Conservation (phyloP, 2,797 vertebrate genomes). For the Tenualosa thibaudeaui region DNA sequence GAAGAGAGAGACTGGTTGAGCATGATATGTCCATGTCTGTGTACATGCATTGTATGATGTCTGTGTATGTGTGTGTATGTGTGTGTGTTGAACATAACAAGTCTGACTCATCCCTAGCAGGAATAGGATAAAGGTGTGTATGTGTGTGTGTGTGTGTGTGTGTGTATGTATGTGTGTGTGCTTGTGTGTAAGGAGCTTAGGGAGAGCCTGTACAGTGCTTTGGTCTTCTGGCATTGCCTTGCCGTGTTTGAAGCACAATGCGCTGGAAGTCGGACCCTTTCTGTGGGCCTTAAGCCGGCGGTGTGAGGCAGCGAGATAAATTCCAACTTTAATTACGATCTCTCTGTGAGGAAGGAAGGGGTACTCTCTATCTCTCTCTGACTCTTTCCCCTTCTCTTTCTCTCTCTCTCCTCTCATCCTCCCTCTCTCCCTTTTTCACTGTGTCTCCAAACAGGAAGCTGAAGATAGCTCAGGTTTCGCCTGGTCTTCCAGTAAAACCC, state of each 20-base stretch:
- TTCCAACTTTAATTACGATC: conserved; percentile 78
- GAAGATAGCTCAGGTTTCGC: neutral
- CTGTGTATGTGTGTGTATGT: neutral
- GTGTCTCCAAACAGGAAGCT: conserved; percentile 3
- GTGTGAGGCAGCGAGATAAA: conserved; percentile 90
- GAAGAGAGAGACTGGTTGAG: neutral
- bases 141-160: conserved; percentile 39
- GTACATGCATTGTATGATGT: neutral
- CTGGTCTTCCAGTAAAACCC: neutral
- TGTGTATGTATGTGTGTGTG: conserved; percentile 39
- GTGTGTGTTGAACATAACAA: conserved; percentile 15
- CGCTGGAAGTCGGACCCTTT: conserved; percentile 70
- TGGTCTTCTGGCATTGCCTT: conserved; percentile 62
- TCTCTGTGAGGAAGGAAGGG: conserved; percentile 72
- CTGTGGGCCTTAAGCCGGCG: conserved; percentile 78
- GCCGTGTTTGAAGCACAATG: conserved; percentile 58
- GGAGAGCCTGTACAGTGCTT: conserved; percentile 61
- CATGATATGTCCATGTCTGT: neutral
- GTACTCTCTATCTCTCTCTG: conserved; percentile 41
- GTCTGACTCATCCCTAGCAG: conserved; percentile 22
- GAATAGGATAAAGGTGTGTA: neutral
- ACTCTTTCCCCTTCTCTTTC: conserved; percentile 28
- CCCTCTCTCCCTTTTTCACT: neutral
- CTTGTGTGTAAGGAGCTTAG: conserved; percentile 68
- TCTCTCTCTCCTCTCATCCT: conserved; percentile 39